Evolutionary conservation across 1,140 invertebrate species (phyloP).

Genomic region (Mactra quadrangularis): DNA sequence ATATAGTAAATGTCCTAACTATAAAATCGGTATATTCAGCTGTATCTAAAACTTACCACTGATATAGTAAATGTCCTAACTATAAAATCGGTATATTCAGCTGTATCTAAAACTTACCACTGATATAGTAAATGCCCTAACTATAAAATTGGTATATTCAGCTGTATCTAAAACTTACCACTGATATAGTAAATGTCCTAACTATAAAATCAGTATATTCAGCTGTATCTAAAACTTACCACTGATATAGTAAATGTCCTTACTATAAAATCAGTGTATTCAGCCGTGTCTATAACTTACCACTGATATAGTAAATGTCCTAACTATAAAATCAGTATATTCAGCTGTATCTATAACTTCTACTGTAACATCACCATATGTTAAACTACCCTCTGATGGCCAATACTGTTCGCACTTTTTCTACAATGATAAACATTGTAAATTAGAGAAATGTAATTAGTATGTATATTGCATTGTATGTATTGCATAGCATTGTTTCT

Average conservation of each 20-base stretch:
- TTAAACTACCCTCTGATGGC: conserved; percentile 95
- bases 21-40: conserved; percentile 78
- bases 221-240: too few relatives aligned
- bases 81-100: too few relatives aligned
- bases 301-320: conserved; percentile 77
- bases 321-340: conserved; percentile 78
- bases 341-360: conserved; percentile 73
- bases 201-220: too few relatives aligned
- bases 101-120: too few relatives aligned
- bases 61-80: too few relatives aligned
- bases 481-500: too few relatives aligned
- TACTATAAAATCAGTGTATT: conserved; percentile 78
- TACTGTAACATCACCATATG: conserved; percentile 91
- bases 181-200: too few relatives aligned
- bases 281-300: conserved; percentile 72
- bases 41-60: conserved; percentile 72
- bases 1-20: conserved; percentile 78
- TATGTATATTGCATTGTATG: too few relatives aligned
- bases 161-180: conserved; percentile 71
- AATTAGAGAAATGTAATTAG: too few relatives aligned
- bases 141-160: too few relatives aligned
- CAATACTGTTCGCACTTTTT: conserved; percentile 99
- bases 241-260: conserved; percentile 77
- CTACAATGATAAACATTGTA: too few relatives aligned
- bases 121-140: too few relatives aligned